Percentiles rank a stretch among this genome's conserved stretches.
These are phyloP conservation scores for Aplocera efformata DNA, from an alignment of 2,888 invertebrate genomes.

Conservation along the genomic window DNA sequence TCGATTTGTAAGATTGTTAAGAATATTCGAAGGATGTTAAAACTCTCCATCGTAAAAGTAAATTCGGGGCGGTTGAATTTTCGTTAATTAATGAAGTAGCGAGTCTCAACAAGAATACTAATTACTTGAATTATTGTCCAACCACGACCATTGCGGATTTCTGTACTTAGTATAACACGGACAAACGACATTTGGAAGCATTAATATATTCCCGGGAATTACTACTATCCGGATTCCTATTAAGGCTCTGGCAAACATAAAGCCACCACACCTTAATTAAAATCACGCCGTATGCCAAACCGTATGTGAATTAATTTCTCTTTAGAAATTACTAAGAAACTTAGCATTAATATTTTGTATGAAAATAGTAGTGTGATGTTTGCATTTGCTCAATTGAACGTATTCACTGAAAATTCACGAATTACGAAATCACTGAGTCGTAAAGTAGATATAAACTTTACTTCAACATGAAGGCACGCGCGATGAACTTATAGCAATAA, in stretches of 20 bases:
- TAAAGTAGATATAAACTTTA: too few relatives aligned
- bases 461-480: too few relatives aligned
- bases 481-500: too few relatives aligned
- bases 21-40: conserved; percentile 50
- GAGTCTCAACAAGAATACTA: conserved; percentile 56
- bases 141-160: conserved; percentile 28
- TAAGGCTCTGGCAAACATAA: conserved; percentile 17
- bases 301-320: conserved; percentile 16
- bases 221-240: conserved; percentile 22
- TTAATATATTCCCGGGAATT: conserved; percentile 13
- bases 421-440: too few relatives aligned
- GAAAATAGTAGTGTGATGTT: conserved; percentile 8
- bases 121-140: conserved; percentile 49
- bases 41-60: conserved; percentile 51
- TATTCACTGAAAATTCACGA: too few relatives aligned
- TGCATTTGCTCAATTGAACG: not conserved
- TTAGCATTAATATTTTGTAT: conserved; percentile 9
- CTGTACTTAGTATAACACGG: conserved; percentile 8
- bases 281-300: conserved; percentile 12
- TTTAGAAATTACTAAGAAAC: conserved; percentile 7
- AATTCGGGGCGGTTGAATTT: conserved; percentile 54
- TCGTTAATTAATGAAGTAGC: conserved; percentile 64
- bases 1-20: conserved; percentile 36
- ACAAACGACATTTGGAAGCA: conserved; percentile 13
- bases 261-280: conserved; percentile 22